These are phyloP conservation scores for Eupithecia subfuscata DNA, from an alignment of 2,888 invertebrate species.

Conservation along the genomic window DNA sequence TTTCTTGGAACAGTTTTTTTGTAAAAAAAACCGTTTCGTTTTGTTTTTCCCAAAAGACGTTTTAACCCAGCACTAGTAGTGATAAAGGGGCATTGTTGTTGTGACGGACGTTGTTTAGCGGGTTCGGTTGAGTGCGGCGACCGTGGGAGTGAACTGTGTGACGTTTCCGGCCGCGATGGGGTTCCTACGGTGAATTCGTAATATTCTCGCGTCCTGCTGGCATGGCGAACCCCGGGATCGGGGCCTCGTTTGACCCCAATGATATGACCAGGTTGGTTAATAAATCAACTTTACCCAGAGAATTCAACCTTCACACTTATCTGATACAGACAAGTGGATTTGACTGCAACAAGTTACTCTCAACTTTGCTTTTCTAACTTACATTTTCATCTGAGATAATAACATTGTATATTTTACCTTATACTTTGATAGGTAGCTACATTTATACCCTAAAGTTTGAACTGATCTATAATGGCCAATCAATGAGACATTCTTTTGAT, in stretches of 20 bases:
- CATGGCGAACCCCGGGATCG: constrained; percentile 83
- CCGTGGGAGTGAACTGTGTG: constrained; percentile 59
- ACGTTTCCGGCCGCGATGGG: constrained; percentile 72
- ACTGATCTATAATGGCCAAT: background rate
- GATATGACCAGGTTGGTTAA: constrained; percentile 85
- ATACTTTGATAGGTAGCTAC: background rate
- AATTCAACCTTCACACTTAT: constrained; percentile 1
- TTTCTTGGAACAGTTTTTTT: too few relatives aligned
- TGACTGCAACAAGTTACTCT: background rate
- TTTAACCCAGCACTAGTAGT: too few relatives aligned
- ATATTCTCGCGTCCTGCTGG: constrained; percentile 52
- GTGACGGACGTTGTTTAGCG: constrained; percentile 36
- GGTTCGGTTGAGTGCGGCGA: constrained; percentile 46
- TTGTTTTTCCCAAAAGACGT: too few relatives aligned
- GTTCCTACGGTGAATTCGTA: constrained; percentile 61
- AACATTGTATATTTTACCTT: background rate
- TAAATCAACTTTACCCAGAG: constrained; percentile 6
- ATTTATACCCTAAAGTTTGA: background rate
- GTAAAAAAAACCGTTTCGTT: too few relatives aligned
- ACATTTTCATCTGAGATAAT: background rate
- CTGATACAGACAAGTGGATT: background rate
- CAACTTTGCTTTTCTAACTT: background rate
- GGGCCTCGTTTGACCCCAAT: constrained; percentile 88
- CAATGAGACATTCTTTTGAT: background rate
- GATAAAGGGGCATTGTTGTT: constrained; percentile 33